Percentiles rank a stretch among this genome's conserved stretches.
phyloP scores from a whole-genome alignment of 1,140 invertebrate genomes.

The Harpegnathos saltator region DNA sequence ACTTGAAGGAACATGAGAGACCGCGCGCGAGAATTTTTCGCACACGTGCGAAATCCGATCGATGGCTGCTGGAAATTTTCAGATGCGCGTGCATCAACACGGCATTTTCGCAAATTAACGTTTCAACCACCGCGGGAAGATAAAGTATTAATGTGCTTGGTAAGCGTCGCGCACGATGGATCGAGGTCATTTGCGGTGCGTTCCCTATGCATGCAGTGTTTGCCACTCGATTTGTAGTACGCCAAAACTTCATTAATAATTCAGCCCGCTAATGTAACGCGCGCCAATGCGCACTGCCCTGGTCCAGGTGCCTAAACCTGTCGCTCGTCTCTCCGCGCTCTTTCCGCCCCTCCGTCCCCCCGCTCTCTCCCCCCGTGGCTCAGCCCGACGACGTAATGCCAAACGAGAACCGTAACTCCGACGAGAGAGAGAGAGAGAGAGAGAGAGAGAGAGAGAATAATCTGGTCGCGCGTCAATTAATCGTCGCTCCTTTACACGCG shows the following conservation, averaged over 20 bases:
- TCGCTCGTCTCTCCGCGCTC: constrained; percentile 4
- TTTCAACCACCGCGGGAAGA: constrained; percentile 53
- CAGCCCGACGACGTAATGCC: too few species aligned
- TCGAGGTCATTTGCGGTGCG: constrained; percentile 64
- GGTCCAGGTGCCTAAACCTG: not conserved
- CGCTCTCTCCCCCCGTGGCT: too few species aligned
- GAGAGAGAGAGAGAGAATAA: too few species aligned
- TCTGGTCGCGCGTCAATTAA: constrained; percentile 11
- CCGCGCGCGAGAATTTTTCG: too few species aligned
- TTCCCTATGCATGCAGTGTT: constrained; percentile 65
- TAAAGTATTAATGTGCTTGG: constrained; percentile 71
- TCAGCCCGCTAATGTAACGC: constrained; percentile 67
- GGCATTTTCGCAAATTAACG: constrained; percentile 23
- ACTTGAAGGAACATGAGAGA: too few species aligned
- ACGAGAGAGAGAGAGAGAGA: too few species aligned
- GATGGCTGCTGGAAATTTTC: too few species aligned
- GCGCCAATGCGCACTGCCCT: constrained; percentile 9
- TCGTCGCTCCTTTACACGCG: not conserved
- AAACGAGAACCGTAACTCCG: too few species aligned
- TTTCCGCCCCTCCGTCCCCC: too few species aligned
- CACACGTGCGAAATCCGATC: too few species aligned
- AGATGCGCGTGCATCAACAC: not conserved
- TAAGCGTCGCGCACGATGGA: constrained; percentile 67
- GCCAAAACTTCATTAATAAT: constrained; percentile 72
- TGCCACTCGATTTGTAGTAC: constrained; percentile 70